Conservation (phyloP, 2,888 invertebrate species). For the Ophion costatus region DNA sequence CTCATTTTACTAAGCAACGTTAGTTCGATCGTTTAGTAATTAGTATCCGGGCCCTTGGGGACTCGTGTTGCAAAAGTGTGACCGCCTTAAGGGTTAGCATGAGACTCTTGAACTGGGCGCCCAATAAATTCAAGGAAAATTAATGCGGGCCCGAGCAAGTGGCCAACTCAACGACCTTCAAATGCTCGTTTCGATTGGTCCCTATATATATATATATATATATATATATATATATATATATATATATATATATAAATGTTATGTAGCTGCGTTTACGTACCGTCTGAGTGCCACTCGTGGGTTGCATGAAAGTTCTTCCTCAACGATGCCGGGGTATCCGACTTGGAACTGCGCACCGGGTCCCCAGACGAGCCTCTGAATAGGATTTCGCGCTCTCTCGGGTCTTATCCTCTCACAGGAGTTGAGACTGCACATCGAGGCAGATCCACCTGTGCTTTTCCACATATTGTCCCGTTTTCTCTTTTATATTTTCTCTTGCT, state of each 20-base stretch:
- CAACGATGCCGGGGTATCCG: conserved; percentile 71
- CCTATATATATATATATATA: no score
- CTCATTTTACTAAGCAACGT: no score
- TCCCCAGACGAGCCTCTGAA: conserved; percentile 79
- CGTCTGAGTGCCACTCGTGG: conserved; percentile 80
- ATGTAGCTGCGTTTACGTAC: conserved; percentile 65
- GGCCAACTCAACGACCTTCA: no score
- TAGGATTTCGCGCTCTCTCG: conserved; percentile 79
- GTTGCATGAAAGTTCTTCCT: conserved; percentile 77
- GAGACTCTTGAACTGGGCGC: no score
- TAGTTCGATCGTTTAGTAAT: no score
- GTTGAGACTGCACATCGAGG: conserved; percentile 73
- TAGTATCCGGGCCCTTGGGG: no score
- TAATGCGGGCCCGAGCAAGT: no score
- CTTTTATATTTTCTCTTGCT: conserved; percentile 39
- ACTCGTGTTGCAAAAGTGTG: no score
- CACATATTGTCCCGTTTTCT: conserved; percentile 57
- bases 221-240: background rate
- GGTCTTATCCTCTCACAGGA: conserved; percentile 81
- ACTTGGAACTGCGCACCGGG: conserved; percentile 77
- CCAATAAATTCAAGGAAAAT: no score
- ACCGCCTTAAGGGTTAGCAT: no score
- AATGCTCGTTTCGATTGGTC: no score
- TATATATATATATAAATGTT: background rate
- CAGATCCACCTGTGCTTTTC: conserved; percentile 58